These are phyloP conservation scores for Callocephalon fimbriatum DNA, from an alignment of 2,113 vertebrate species.

Conservation along the genomic window DNA sequence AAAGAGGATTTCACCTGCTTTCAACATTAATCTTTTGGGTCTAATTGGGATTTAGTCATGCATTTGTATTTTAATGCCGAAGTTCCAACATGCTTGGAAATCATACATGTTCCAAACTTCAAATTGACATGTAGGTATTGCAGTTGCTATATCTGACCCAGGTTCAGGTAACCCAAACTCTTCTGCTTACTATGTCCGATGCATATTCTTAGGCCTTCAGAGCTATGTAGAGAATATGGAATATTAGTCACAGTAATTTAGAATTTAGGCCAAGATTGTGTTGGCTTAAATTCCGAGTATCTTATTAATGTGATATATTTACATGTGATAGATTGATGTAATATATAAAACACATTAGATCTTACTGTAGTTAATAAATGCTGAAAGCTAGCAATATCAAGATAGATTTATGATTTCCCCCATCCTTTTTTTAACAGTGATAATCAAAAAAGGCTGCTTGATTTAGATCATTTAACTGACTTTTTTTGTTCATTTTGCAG, in stretches of 20 bases:
- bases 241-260: not conserved
- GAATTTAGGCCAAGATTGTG: not conserved
- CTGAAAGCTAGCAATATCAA: slow-evolving; percentile 13
- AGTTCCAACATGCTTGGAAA: not conserved
- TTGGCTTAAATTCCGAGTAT: not conserved
- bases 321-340: not conserved
- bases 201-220: not conserved
- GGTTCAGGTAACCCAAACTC: not conserved
- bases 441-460: not conserved
- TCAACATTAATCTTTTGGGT: not conserved
- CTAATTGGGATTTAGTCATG: not conserved
- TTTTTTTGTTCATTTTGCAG: not conserved
- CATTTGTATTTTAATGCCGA: not conserved
- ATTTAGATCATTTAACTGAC: not conserved
- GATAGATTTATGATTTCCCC: slow-evolving; percentile 24
- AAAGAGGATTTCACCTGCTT: not conserved
- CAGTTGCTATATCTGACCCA: not conserved
- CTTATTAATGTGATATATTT: slow-evolving; percentile 40
- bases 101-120: not conserved
- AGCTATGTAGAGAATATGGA: rapidly evolving
- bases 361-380: slow-evolving; percentile 17
- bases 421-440: slow-evolving; percentile 6
- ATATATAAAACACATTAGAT: slow-evolving; percentile 1
- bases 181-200: not conserved
- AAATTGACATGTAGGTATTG: not conserved